Conservation (phyloP, 2,888 invertebrate genomes). For the Chaetoderma sp. region DNA sequence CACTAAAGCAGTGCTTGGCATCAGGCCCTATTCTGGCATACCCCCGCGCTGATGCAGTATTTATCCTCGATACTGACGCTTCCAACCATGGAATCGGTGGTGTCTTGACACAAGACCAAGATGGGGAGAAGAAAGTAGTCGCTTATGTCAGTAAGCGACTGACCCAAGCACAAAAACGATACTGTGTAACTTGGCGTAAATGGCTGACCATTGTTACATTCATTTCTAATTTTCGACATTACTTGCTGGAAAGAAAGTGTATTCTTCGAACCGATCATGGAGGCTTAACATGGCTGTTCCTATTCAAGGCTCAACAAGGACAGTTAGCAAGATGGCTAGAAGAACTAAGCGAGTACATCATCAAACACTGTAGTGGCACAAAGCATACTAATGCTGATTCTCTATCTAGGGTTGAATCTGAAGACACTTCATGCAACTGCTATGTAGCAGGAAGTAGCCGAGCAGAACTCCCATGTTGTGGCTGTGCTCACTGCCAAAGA, state of each 20-base stretch:
- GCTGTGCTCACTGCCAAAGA: not conserved
- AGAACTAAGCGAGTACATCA: not conserved
- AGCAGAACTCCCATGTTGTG: not conserved
- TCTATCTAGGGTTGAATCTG: not conserved
- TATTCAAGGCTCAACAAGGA: no score
- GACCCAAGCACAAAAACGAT: not conserved
- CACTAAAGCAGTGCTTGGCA: not conserved
- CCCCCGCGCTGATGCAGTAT: not conserved
- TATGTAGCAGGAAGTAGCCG: not conserved
- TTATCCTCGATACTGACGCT: slow-evolving; percentile 1
- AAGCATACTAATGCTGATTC: not conserved
- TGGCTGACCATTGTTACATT: no score
- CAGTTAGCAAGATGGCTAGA: no score
- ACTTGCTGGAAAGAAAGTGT: no score
- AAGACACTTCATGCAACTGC: not conserved
- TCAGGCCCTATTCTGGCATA: not conserved
- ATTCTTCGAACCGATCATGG: no score
- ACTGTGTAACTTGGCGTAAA: no score
- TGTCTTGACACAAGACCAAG: not conserved
- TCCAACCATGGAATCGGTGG: not conserved
- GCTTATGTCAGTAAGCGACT: not conserved
- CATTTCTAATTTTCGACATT: no score
- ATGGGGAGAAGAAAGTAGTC: not conserved
- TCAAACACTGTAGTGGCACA: not conserved
- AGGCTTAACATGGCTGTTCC: no score